phyloP scores from a whole-genome alignment of 2,797 vertebrate genomes.

The Lepilemur septentrionalis region DNA sequence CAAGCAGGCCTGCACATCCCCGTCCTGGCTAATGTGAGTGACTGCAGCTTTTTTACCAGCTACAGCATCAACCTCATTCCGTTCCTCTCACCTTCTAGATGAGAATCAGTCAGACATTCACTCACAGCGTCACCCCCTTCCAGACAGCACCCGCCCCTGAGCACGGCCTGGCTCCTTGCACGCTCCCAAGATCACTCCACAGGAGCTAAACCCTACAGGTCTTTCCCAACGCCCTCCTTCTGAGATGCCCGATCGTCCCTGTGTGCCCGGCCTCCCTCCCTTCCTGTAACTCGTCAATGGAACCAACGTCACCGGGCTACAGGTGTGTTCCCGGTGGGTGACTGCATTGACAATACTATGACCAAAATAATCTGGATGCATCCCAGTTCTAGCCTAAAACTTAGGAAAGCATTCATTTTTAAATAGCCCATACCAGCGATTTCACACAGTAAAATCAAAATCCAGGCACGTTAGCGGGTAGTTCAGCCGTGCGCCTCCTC shows the following conservation, averaged over 20 bases:
- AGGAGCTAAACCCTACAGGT: neutral
- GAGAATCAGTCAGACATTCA: neutral
- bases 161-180: neutral
- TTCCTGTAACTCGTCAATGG: neutral
- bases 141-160: neutral
- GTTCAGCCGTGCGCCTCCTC: neutral
- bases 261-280: neutral
- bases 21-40: no score
- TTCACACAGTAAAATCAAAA: neutral
- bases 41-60: neutral
- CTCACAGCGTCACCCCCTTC: no score
- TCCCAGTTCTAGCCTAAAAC: neutral
- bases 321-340: neutral
- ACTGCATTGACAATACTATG: neutral
- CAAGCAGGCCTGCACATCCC: rapidly evolving
- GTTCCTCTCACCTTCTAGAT: neutral
- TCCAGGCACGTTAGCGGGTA: neutral
- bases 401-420: neutral
- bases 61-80: neutral
- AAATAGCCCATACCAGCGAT: neutral
- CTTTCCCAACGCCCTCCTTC: neutral
- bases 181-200: no score
- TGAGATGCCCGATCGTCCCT: neutral
- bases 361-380: neutral
- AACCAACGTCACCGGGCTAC: neutral